Evolutionary conservation across 2,113 vertebrate genomes (phyloP).

Genomic region (Phyllostomus discolor): DNA sequence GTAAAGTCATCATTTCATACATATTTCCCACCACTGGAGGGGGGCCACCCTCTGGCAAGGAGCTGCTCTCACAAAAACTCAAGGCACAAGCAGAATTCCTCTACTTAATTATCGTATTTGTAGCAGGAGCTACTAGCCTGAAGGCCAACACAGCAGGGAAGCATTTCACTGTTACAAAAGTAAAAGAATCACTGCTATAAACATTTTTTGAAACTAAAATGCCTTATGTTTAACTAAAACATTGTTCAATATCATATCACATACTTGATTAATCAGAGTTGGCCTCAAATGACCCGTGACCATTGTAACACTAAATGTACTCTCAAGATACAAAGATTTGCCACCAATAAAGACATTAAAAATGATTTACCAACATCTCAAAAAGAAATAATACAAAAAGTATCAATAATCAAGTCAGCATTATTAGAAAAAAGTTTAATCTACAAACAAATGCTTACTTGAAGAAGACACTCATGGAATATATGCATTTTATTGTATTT

Average conservation of each 20-base stretch:
- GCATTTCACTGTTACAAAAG: neutral
- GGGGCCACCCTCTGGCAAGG: neutral
- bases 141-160: neutral
- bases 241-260: neutral
- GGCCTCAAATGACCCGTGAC: neutral
- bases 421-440: neutral
- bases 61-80: neutral
- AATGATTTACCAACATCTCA: neutral
- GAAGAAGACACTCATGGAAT: neutral
- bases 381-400: constrained; percentile 27
- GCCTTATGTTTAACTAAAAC: neutral
- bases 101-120: neutral
- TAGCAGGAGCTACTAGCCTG: neutral
- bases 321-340: neutral
- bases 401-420: neutral
- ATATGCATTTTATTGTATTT: too few relatives aligned
- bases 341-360: neutral
- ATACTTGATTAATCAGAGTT: neutral
- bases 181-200: neutral
- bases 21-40: neutral
- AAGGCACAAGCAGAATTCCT: neutral
- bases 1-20: neutral
- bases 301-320: neutral
- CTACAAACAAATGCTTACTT: neutral
- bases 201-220: neutral